A percentile compares a stretch with the other conserved stretches of the same genome.
These are phyloP conservation scores for Istiophorus platypterus DNA, from an alignment of 2,113 vertebrate genomes.

Conservation along the genomic window DNA sequence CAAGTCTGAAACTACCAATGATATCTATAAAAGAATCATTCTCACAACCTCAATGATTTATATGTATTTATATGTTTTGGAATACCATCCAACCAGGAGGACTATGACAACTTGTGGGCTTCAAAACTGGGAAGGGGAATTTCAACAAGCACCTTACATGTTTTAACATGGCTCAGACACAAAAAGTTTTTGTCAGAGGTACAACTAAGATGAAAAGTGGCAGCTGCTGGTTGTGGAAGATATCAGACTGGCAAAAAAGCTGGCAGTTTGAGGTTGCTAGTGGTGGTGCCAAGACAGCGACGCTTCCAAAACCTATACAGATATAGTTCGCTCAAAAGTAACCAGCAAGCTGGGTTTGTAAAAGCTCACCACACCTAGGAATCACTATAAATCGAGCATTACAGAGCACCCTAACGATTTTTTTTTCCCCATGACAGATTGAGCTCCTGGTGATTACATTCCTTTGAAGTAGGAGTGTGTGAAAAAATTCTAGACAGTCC, in stretches of 20 bases:
- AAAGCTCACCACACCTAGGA: neutral
- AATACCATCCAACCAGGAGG: neutral
- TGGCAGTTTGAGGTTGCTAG: neutral
- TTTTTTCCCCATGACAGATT: neutral
- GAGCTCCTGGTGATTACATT: conserved; percentile 10
- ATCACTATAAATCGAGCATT: neutral
- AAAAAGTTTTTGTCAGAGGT: neutral
- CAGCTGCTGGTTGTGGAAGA: neutral
- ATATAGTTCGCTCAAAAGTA: neutral
- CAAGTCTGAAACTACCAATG: neutral
- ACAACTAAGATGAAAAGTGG: neutral
- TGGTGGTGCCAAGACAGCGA: conserved; percentile 4
- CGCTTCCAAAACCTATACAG: neutral
- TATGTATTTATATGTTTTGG: no score
- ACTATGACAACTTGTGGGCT: neutral
- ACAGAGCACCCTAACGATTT: neutral
- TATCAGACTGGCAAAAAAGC: neutral
- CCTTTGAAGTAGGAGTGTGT: neutral
- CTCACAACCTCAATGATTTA: no score
- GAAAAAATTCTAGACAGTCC: neutral
- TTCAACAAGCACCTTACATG: no score
- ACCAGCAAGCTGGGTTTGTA: neutral
- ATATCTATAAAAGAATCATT: neutral
- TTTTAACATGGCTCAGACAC: neutral
- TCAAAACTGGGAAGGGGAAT: neutral